Base-by-base conservation (phyloP, 2,797 vertebrate genomes). In the Clarias laeviceps region DNA sequence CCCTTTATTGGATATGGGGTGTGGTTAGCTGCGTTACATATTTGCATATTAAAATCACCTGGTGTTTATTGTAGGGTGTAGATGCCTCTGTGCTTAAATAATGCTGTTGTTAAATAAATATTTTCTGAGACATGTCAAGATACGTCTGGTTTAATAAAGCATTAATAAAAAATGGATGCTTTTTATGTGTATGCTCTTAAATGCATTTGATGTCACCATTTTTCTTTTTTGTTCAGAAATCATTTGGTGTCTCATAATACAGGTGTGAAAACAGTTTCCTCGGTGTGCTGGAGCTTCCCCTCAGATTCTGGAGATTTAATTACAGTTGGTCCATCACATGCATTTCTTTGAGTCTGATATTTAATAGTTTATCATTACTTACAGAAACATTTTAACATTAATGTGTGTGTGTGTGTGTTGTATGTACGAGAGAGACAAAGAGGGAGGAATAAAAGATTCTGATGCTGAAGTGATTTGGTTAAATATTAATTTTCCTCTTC, bases 1-100 rank as follows among this genome's bases (percentile, higher is more conserved):
- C 22, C 22, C 12, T 50, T 72, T n/a, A n/a, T 12, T 50, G 24
- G 6, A n/a, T 54, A 3, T 8, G 11, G 29, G 73, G 32, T 2
- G 34, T 64, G 57, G 34, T 45, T 2, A 62, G 5, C 5, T 12
- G 6, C 34, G 4, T 34, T 40, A 7, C 5, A 14, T 0, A 80
- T 80, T 45, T 80, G 77, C 77, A 80, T 80, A 80, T 64, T 80
- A 7, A 80, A 64, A 80, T 40, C 0, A 24, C 2, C 20, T 8
- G 45, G n/a, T 0, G 0, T 70, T 40, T 69, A 1, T 37, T 34
- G 59, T 15, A 24, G 9, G 5, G 11, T 78, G 32, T 22, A 9
- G 7, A 15, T 0, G 4, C 0, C n/a, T 40, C 15, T 15, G 12
- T n/a, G 12, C 57, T 9, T 15, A 11, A 61, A n/a, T 40, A 2